Evolutionary conservation across 2,113 vertebrate genomes (phyloP).

Genomic region (Crotalus horridus): DNA sequence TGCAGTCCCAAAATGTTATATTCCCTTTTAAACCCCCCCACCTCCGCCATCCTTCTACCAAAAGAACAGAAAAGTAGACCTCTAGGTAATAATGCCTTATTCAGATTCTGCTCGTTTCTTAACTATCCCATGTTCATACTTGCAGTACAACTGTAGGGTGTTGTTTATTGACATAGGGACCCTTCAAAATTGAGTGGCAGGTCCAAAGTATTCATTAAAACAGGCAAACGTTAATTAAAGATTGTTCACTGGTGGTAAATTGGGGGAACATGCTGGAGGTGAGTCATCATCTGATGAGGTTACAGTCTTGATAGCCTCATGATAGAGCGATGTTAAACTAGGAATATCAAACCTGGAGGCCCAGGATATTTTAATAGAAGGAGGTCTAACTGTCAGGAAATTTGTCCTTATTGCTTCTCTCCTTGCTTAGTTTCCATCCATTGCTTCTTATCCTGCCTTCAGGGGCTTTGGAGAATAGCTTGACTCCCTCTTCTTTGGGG

Average conservation of each 20-base stretch:
- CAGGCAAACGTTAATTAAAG: slow-evolving; percentile 24
- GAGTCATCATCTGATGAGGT: slow-evolving; percentile 97
- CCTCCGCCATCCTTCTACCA: too few species aligned
- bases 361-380: slow-evolving; percentile 98
- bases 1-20: background rate
- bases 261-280: slow-evolving; percentile 79
- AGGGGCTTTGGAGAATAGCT: too few species aligned
- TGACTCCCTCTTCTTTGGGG: too few species aligned
- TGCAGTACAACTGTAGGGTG: background rate
- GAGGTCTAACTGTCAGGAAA: slow-evolving; percentile 60
- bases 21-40: background rate
- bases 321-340: slow-evolving; percentile 94
- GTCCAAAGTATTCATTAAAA: background rate
- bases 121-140: background rate
- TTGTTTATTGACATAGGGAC: background rate
- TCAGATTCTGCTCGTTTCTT: background rate
- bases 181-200: background rate
- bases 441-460: too few species aligned
- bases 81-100: background rate
- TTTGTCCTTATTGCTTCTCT: too few species aligned
- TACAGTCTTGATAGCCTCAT: slow-evolving; percentile 98
- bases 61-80: slow-evolving; percentile 27
- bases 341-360: slow-evolving; percentile 99
- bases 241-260: slow-evolving; percentile 74
- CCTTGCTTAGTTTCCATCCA: too few species aligned